Base-by-base conservation (phyloP, 30 jellyfish, hydroid and myxozoan species). In the Turritopsis rubra region DNA sequence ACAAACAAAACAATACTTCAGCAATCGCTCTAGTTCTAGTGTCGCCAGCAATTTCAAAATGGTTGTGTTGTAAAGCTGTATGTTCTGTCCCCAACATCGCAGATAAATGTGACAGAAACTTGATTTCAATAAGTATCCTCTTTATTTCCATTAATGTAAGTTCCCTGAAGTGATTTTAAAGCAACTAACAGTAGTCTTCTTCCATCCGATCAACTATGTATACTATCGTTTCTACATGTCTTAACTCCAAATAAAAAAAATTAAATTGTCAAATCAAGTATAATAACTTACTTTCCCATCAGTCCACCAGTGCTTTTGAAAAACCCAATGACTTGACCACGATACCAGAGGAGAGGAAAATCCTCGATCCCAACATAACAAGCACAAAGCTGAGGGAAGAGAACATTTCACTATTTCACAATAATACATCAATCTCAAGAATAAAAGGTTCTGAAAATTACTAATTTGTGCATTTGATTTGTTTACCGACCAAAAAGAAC, bases 261-360 rank as follows among this genome's bases (percentile, higher is more conserved):
- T 0, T n/a, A 23, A 0, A 60, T 68, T n/a, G 30, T 0, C 9
- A n/a, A 68, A 68, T 68, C 8, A 68, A 27, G 21, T 60, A n/a
- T 27, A 17, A 68, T 22, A 1, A 19, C 30, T 27, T 52, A 54
- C 81, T 66, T 18, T 27, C 54, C 79, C 28, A 65, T 27, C 54
- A 80, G 29, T 21, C 81, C 81, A 16, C 87, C 87, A 80, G 79
- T 23, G 79, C 87, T 80, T 18, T 52, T n/a, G 66, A 53, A 80
- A n/a, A 80, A 26, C 23, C 83, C 54, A 25, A 53, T 80, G n/a
- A 80, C 54, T 52, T 80, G 29, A 52, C 87, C 87, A 18, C 87
- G 78, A 65, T 80, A 80, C 87, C 87, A 80, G 21, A 80, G 66
- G 24, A 41, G 29, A 22, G 54, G 80, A 21, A 76, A 41, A 80